Conservation (phyloP, 2,888 invertebrate genomes). For the Kuschelorhynchus macadamiae region DNA sequence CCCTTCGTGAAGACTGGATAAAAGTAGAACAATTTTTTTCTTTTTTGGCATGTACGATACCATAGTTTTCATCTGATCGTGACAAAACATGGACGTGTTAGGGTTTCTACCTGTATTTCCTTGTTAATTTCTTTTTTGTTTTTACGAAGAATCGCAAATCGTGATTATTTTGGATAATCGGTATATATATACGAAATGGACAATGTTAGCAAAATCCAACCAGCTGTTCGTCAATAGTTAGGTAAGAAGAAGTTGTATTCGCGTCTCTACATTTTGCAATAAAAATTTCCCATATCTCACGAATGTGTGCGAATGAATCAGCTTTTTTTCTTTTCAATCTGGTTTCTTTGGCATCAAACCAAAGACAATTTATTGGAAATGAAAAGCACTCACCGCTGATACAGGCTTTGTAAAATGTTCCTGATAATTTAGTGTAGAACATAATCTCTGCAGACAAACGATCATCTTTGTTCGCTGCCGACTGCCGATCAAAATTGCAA, state of each 20-base stretch:
- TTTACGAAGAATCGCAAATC: slow-evolving; percentile 55
- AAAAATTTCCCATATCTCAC: slow-evolving; percentile 52
- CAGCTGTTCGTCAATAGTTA: slow-evolving; percentile 37
- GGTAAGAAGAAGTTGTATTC: slow-evolving; percentile 27
- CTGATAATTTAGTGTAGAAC: no score
- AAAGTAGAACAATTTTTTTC: slow-evolving; percentile 12
- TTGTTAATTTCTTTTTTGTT: slow-evolving; percentile 32
- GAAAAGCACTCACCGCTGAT: no score
- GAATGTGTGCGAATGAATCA: slow-evolving; percentile 23
- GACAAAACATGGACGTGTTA: slow-evolving; percentile 12
- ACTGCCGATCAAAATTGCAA: no score
- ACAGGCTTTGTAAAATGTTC: no score
- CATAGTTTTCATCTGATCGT: not conserved
- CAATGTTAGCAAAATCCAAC: slow-evolving; percentile 33
- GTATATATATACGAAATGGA: slow-evolving; percentile 46
- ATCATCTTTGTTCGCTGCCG: no score
- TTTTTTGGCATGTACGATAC: not conserved
- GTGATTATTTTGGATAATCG: slow-evolving; percentile 47
- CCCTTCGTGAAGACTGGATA: slow-evolving; percentile 6
- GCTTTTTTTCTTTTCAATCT: slow-evolving; percentile 31
- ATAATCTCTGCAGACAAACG: no score
- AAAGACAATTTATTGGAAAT: no score
- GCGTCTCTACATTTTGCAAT: slow-evolving; percentile 39
- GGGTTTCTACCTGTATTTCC: not conserved
- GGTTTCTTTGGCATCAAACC: slow-evolving; percentile 11